These are phyloP conservation scores for Drosophila auraria DNA, from an alignment of 1,140 invertebrate genomes.

Conservation along the genomic window DNA sequence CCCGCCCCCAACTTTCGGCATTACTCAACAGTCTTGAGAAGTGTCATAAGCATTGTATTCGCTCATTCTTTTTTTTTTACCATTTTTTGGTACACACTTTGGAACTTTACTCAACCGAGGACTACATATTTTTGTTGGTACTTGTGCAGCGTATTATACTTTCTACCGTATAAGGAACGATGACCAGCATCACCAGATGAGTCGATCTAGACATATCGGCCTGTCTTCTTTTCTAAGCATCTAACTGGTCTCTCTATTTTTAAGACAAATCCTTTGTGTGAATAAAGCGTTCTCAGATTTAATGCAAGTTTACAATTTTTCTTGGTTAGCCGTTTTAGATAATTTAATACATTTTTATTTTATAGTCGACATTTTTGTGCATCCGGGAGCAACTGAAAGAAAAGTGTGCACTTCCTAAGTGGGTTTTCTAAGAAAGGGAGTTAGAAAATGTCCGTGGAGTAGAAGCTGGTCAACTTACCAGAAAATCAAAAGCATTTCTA, in stretches of 20 bases:
- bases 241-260: no score
- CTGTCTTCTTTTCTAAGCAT: background rate
- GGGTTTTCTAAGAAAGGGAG: slow-evolving; percentile 37
- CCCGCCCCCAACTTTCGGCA: slow-evolving; percentile 41
- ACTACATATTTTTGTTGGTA: background rate
- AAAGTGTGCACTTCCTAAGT: slow-evolving; percentile 39
- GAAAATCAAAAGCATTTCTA: slow-evolving; percentile 79
- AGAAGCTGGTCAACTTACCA: slow-evolving; percentile 54
- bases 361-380: slow-evolving; percentile 7
- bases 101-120: slow-evolving; percentile 47
- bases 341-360: background rate
- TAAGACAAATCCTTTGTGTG: background rate
- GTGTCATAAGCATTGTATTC: slow-evolving; percentile 70
- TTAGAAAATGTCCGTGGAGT: slow-evolving; percentile 11
- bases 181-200: background rate
- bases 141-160: background rate
- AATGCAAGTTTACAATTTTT: no score
- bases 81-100: slow-evolving; percentile 47
- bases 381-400: slow-evolving; percentile 21
- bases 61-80: slow-evolving; percentile 7
- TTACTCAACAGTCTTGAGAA: slow-evolving; percentile 68
- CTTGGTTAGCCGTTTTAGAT: background rate
- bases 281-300: background rate
- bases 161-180: background rate
- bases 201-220: background rate